Base-by-base conservation (phyloP, 2,888 invertebrate species). In the Orchestes rusci region DNA sequence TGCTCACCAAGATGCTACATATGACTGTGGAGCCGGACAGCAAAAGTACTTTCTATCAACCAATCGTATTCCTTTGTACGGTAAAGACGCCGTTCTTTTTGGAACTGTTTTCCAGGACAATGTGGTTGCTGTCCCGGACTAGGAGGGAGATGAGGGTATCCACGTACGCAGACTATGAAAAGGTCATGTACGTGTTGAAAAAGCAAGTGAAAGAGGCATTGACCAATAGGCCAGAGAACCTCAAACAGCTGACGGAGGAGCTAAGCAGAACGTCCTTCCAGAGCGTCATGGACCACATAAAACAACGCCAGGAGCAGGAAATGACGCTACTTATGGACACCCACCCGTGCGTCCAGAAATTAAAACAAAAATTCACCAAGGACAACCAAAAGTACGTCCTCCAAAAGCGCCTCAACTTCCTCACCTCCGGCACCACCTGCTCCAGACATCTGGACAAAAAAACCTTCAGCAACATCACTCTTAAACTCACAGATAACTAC, bases 61-160 rank as follows among this genome's bases (percentile, higher is more conserved):
- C 68, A 0, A 53, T 65, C 30, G 53, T 65, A 20, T 68, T 67
- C 51, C 58, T 58, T 28, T 59, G 59, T 13, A 54, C 59, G 3
- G 54, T 59, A 3, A 59, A 57, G 41, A 56, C 51, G 4, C 61
- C 64, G 8, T 67, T 67, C 49, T 60, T 68, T 32, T 56, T 60
- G 36, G 67, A 68, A 51, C 53, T 68, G 15, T 68, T 67, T 53
- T 63, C 64, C 1, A 53, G 66, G 42, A 60, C 63, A 1, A 65
- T 68, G 65, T 66, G 64, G 64, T 50, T 66, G 12, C 46, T 68
- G 27, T 66, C 66, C 2, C 62, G 62, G 50, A 67, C 67, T 0
- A 58, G 67, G 50, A 53, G 63, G 29, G 67, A 68, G 52, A 68
- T 68, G 68, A 65, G 62, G 53, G 66, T 64, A 8, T 63, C 59